Conservation (phyloP, 1,140 invertebrate species). For the Drosophila serrata region DNA sequence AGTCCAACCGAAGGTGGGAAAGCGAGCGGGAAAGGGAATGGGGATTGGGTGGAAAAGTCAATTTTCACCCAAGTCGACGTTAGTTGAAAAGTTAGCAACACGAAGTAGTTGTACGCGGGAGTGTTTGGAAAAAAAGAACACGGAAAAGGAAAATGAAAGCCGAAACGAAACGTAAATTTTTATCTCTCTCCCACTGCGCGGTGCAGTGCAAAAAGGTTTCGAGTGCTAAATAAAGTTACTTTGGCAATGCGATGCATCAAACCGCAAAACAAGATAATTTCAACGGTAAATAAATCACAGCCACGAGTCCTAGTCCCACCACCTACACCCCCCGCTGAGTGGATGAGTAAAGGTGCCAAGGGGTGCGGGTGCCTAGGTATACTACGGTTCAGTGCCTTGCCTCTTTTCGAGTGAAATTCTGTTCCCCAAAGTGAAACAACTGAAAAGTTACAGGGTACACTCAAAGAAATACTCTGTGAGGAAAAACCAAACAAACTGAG, state of each 20-base stretch:
- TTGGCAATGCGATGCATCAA: constrained; percentile 82
- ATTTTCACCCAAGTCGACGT: constrained; percentile 81
- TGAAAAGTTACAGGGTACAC: constrained; percentile 33
- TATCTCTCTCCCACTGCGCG: constrained; percentile 69
- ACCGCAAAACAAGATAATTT: constrained; percentile 85
- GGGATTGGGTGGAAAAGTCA: constrained; percentile 56
- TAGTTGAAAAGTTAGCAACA: constrained; percentile 79
- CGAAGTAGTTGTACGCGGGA: constrained; percentile 24
- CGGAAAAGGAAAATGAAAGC: constrained; percentile 51
- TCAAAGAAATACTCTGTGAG: too few relatives aligned
- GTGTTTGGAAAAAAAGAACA: constrained; percentile 3
- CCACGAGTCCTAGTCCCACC: constrained; percentile 43
- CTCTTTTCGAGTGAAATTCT: constrained; percentile 37
- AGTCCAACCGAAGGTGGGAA: constrained; percentile 5
- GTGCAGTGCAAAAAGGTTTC: constrained; percentile 79
- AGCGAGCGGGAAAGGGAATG: too few relatives aligned
- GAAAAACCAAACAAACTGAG: too few relatives aligned
- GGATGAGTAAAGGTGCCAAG: not conserved
- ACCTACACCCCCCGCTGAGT: not conserved
- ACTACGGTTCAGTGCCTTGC: constrained; percentile 48
- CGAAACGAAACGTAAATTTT: constrained; percentile 77
- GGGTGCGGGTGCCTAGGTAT: constrained; percentile 1
- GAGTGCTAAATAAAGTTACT: constrained; percentile 83
- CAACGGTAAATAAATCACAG: constrained; percentile 84
- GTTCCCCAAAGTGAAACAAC: constrained; percentile 48